phyloP scores from a whole-genome alignment of 2,113 vertebrate species.

The Oceanodroma tethys region DNA sequence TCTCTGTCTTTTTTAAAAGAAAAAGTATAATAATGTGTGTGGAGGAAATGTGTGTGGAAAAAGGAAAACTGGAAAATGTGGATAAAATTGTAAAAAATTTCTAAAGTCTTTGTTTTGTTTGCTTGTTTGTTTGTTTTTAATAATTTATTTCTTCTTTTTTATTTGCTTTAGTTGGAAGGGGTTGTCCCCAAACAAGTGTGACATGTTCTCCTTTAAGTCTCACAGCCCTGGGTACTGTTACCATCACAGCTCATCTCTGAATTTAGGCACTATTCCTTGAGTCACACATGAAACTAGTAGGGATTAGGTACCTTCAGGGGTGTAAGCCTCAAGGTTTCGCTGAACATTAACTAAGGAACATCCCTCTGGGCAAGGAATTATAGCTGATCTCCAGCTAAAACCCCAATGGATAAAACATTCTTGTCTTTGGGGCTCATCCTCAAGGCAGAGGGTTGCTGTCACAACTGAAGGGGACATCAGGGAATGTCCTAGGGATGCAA shows the following conservation, averaged over 20 bases:
- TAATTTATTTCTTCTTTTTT: not conserved
- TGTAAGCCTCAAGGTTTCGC: not conserved
- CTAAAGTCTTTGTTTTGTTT: not conserved
- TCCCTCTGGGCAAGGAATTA: not conserved
- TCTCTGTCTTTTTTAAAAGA: not conserved
- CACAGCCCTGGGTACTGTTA: not conserved
- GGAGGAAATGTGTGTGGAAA: not conserved
- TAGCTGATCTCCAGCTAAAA: not conserved
- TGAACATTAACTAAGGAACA: not conserved
- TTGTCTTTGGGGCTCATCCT: not conserved
- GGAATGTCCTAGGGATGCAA: not conserved
- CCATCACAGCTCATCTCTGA: not conserved
- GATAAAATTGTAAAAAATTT: not conserved
- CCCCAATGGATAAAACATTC: fast-evolving
- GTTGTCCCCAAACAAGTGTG: not conserved
- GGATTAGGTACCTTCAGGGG: not conserved
- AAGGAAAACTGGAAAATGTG: not conserved
- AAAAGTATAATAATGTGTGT: not conserved
- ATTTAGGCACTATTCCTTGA: not conserved
- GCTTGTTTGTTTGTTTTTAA: not conserved
- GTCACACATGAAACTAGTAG: not conserved
- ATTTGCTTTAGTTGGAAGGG: not conserved
- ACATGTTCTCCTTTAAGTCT: not conserved
- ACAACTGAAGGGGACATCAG: not conserved
- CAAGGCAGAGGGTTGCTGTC: not conserved